Conservation (phyloP, 2,113 vertebrate species). For the Bucco capensis region DNA sequence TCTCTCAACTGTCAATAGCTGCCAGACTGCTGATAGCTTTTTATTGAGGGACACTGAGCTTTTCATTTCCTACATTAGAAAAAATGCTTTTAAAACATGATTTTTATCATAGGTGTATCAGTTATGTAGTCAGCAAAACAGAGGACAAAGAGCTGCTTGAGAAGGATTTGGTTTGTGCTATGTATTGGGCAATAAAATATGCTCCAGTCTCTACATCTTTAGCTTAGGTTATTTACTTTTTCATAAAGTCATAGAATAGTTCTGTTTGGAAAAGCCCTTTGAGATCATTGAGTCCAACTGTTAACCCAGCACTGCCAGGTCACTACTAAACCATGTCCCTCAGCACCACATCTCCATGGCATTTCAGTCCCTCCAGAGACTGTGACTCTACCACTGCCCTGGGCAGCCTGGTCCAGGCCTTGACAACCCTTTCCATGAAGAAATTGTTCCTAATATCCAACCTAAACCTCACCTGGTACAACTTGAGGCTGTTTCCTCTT, state of each 20-base stretch:
- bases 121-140: not conserved
- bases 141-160: not conserved
- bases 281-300: not conserved
- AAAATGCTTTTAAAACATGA: not conserved
- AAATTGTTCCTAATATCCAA: too few species aligned
- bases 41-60: not conserved
- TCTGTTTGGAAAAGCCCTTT: not conserved
- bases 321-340: not conserved
- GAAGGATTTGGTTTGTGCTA: not conserved
- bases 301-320: not conserved
- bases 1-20: not conserved
- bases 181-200: not conserved
- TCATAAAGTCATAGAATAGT: not conserved
- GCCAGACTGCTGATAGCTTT: not conserved
- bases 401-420: too few species aligned
- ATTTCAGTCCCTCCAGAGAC: too few species aligned
- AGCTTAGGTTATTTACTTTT: not conserved
- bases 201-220: not conserved
- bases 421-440: too few species aligned
- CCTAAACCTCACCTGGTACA: too few species aligned
- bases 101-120: not conserved
- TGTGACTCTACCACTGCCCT: not conserved
- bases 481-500: too few species aligned
- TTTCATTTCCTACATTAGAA: not conserved
- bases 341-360: not conserved